Evolutionary conservation across 2,113 vertebrate species (phyloP).

Genomic region (Zosterops hypoxanthus): DNA sequence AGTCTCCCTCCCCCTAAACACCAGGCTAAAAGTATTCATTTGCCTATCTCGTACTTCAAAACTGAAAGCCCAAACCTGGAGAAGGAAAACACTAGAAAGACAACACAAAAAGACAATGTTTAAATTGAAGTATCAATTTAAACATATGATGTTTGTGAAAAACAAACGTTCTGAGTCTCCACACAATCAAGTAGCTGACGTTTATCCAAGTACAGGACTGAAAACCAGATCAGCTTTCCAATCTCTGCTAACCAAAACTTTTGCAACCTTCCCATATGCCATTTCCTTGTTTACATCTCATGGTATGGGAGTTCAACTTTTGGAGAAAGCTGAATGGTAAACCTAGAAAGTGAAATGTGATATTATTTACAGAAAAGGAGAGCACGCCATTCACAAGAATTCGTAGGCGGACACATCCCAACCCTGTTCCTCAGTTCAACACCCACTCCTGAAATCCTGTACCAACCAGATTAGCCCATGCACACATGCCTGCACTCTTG

Average conservation of each 20-base stretch:
- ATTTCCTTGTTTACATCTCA: conserved; percentile 16
- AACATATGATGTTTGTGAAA: neutral
- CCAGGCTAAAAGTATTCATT: neutral
- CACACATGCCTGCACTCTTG: conserved; percentile 56
- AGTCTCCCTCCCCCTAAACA: neutral
- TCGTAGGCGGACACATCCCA: neutral
- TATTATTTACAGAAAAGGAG: conserved; percentile 19
- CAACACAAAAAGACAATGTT: neutral
- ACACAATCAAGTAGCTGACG: neutral
- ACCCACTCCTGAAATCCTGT: conserved; percentile 73
- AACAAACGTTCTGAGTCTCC: neutral
- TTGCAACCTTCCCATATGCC: neutral
- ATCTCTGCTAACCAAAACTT: neutral
- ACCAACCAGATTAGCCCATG: conserved; percentile 58
- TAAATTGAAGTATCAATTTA: neutral
- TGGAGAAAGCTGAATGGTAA: neutral
- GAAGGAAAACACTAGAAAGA: neutral
- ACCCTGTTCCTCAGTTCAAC: conserved; percentile 17
- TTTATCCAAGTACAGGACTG: neutral
- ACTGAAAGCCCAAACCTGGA: neutral
- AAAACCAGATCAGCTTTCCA: neutral
- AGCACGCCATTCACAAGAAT: neutral
- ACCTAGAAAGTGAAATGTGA: conserved; percentile 14
- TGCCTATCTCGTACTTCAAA: neutral
- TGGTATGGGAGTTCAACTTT: neutral